These are phyloP conservation scores for Nesoenas mayeri DNA, from an alignment of 2,113 vertebrate genomes.

Conservation along the genomic window DNA sequence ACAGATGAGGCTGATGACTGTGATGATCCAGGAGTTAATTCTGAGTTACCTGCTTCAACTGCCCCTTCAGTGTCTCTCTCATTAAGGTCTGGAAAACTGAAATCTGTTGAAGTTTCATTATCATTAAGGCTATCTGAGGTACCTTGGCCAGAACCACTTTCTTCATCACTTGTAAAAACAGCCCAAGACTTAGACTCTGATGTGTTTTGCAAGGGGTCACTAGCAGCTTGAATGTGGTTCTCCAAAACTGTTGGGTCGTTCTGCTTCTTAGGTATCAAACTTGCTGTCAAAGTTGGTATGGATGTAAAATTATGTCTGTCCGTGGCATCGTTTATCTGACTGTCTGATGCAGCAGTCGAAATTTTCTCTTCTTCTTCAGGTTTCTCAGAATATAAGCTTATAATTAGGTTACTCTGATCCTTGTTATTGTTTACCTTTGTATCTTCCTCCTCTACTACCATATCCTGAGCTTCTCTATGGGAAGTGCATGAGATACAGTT, in stretches of 20 bases:
- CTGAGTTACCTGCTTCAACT: constrained; percentile 86
- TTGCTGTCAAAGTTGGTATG: constrained; percentile 8
- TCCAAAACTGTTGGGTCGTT: constrained; percentile 68
- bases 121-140: constrained; percentile 86
- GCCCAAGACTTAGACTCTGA: constrained; percentile 77
- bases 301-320: constrained; percentile 40
- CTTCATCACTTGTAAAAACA: constrained; percentile 82
- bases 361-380: constrained; percentile 69
- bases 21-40: constrained; percentile 73
- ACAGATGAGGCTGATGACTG: constrained; percentile 72
- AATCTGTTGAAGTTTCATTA: constrained; percentile 95
- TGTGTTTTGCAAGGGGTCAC: constrained; percentile 37
- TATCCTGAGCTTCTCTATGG: constrained; percentile 80
- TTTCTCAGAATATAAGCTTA: constrained; percentile 71
- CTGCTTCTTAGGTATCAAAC: constrained; percentile 36
- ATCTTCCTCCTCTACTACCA: constrained; percentile 74
- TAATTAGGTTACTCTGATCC: constrained; percentile 71
- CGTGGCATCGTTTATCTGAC: constrained; percentile 6
- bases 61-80: constrained; percentile 82
- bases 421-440: constrained; percentile 73
- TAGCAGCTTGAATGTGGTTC: constrained; percentile 70
- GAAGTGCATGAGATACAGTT: constrained; percentile 84
- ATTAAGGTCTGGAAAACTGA: constrained; percentile 88
- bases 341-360: constrained; percentile 40
- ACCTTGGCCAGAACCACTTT: constrained; percentile 90